Percentiles rank a stretch among this genome's conserved stretches.
These are phyloP conservation scores for Oligia strigilis DNA, from an alignment of 2,888 invertebrate species.

Conservation along the genomic window DNA sequence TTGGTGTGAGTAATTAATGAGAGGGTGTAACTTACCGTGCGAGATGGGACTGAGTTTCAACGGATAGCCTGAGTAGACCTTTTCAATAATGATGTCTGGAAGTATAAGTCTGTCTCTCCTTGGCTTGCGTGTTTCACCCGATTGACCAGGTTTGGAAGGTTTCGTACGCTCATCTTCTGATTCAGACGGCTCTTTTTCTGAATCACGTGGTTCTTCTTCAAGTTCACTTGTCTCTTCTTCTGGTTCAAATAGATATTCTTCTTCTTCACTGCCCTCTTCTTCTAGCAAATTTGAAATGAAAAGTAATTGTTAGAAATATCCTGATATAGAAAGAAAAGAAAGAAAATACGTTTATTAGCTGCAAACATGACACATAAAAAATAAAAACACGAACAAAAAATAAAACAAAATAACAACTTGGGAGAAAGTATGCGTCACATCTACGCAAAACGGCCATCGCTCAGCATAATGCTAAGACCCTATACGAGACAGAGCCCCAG, in stretches of 20 bases:
- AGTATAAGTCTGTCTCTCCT: not conserved
- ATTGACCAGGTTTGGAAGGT: no score
- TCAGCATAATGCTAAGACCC: no score
- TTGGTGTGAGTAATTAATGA: not conserved
- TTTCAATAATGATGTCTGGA: not conserved
- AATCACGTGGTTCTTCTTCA: not conserved
- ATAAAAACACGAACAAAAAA: no score
- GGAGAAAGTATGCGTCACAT: no score
- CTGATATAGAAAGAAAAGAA: not conserved
- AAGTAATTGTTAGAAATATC: not conserved
- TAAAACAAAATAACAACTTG: no score
- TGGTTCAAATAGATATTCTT: not conserved
- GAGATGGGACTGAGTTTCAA: not conserved
- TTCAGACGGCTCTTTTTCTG: not conserved
- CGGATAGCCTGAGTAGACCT: not conserved
- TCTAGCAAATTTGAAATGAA: not conserved
- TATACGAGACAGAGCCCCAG: no score
- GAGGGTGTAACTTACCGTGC: constrained; percentile 12
- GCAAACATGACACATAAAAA: no score
- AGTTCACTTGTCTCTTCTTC: not conserved
- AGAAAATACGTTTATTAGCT: no score
- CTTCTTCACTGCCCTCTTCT: not conserved
- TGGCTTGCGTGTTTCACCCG: not conserved
- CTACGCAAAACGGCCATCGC: no score
- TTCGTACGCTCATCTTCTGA: no score